phyloP scores from a whole-genome alignment of 2,797 vertebrate species.

The Mus caroli region DNA sequence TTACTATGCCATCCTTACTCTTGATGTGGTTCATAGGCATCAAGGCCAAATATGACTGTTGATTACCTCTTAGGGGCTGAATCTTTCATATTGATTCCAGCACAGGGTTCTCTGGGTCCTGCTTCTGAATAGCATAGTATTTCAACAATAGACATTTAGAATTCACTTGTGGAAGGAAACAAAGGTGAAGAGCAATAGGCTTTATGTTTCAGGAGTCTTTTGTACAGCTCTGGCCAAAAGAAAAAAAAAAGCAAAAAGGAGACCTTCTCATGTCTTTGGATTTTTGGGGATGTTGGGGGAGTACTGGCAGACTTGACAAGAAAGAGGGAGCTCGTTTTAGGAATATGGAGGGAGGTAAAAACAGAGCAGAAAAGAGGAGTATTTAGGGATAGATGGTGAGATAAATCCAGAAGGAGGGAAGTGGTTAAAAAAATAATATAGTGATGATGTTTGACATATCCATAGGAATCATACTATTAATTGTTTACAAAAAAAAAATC shows the following conservation, averaged over 20 bases:
- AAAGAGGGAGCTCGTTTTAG: background rate
- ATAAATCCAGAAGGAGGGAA: background rate
- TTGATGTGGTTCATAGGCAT: background rate
- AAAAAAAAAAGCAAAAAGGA: background rate
- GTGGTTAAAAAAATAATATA: background rate
- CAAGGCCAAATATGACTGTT: background rate
- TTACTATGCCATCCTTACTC: too few species aligned
- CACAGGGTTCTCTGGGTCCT: too few species aligned
- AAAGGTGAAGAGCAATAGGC: too few species aligned
- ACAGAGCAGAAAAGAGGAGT: too few species aligned
- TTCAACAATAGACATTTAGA: background rate
- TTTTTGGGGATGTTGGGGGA: background rate
- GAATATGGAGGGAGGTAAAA: background rate
- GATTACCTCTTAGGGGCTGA: background rate
- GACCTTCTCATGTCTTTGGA: background rate
- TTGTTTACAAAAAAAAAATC: background rate
- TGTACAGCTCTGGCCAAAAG: background rate
- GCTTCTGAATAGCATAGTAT: too few species aligned
- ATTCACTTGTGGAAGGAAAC: background rate
- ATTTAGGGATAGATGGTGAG: background rate
- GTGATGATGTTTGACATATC: background rate
- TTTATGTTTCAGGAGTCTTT: background rate
- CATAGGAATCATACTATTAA: background rate
- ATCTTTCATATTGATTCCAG: background rate
- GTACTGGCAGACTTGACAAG: background rate